Percentiles rank a stretch among this genome's conserved stretches.
Evolutionary conservation across 2,888 invertebrate genomes (phyloP).

Genomic region (Drosophila tripunctata): DNA sequence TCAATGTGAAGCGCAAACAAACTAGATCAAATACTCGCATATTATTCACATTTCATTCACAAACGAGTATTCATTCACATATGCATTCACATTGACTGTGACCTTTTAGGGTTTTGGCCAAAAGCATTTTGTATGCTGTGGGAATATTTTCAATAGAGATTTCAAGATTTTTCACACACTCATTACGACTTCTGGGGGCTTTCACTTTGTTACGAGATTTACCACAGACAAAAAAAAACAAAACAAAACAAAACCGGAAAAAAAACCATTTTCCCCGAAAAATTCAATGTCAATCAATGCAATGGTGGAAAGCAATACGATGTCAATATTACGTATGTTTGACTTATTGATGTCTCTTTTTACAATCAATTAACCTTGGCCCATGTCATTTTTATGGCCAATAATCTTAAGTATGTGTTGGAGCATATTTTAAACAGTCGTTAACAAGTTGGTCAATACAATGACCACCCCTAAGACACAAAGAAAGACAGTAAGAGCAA

Average conservation of each 20-base stretch:
- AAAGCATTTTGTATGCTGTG: slow-evolving; percentile 31
- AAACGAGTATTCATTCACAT: slow-evolving; percentile 3
- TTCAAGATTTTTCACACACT: slow-evolving; percentile 32
- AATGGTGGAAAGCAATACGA: background rate
- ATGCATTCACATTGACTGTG: slow-evolving; percentile 26
- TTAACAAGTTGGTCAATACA: slow-evolving; percentile 35
- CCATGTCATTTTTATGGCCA: slow-evolving; percentile 17
- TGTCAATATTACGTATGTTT: background rate
- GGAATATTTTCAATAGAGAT: slow-evolving; percentile 22
- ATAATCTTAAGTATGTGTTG: slow-evolving; percentile 14
- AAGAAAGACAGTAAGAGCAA: background rate
- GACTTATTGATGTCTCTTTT: slow-evolving; percentile 30
- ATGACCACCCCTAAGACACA: slow-evolving; percentile 33
- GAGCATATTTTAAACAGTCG: slow-evolving; percentile 15
- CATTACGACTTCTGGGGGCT: slow-evolving; percentile 27
- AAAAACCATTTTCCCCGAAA: slow-evolving; percentile 9
- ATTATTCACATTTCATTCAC: background rate
- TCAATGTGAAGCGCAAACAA: slow-evolving; percentile 2
- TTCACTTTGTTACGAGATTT: slow-evolving; percentile 42
- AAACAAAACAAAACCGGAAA: too few species aligned
- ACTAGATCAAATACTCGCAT: slow-evolving; percentile 1
- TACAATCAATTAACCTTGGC: slow-evolving; percentile 47
- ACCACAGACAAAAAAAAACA: background rate
- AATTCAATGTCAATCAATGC: slow-evolving; percentile 44
- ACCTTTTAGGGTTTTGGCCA: too few species aligned